Evolutionary conservation across 2,113 vertebrate species (phyloP), one percentile per base, ranked within the genome.

Genomic region (Actenoides lindsayi): DNA sequence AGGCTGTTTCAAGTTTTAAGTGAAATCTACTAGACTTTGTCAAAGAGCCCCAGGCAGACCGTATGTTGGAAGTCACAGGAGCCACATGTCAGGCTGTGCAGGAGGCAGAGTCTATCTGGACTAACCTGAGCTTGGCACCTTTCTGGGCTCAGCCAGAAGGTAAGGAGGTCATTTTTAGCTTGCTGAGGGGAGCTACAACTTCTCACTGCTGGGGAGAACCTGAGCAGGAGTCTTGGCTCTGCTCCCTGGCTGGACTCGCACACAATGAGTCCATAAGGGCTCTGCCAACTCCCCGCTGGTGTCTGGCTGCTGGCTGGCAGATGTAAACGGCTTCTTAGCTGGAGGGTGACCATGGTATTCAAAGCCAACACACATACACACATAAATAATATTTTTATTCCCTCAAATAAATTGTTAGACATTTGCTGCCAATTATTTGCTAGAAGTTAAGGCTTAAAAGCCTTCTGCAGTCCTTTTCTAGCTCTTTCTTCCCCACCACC

Each of bases 311-410:
- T 96, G 95, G 35, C 89, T 93, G 95, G 91, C 90, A 94, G 94
- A 93, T 76, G 89, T 84, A 84, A 96, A 91, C 3, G 48, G 77
- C 89, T 92, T 53, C 86, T 68, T 71, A 84, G 96, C 92, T 96
- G 92, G 86, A 97, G 77, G 77, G 83, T 79, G 90, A 96, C 86
- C 50, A 9, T 50, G 44, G 69, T 25, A 13, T 31, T 93, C 80
- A 76, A 91, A 96, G 94, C 95, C 94, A 96, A 76, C 77, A 89
- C 80, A 87, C 76, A 95, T 24, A 71, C 80, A 84, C 86, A 93
- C 80, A 96, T 56, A 95, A 57, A 46, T 83, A 84, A 53, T 91
- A 95, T 84, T 96, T 96, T 92, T 96, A 93, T 92, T 94, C 92
- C 60, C 76, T 96, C 80, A 7, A 65, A 82, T 89, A 96, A 96